Evolutionary conservation across 2,888 invertebrate species (phyloP).

Genomic region (Eueremaeus valkanovi): DNA sequence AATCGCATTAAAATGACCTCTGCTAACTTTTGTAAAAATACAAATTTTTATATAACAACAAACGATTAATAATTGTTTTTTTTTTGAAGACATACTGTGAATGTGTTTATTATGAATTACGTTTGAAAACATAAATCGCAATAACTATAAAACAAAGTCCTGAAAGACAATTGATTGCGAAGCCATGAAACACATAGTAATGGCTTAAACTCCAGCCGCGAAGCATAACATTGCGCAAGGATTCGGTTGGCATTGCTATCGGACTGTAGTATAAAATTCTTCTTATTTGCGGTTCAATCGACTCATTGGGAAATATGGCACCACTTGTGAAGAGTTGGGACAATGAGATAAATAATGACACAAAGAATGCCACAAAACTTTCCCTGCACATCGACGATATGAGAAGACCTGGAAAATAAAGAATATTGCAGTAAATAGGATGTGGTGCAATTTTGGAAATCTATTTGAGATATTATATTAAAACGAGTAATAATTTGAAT

Average conservation of each 20-base stretch:
- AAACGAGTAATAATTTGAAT: too few species aligned
- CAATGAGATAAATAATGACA: conserved; percentile 25
- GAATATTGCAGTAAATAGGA: neutral
- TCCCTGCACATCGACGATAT: conserved; percentile 29
- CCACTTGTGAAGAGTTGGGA: conserved; percentile 34
- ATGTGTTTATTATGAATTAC: neutral
- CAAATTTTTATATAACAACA: too few species aligned
- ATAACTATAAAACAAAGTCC: neutral
- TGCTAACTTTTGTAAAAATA: too few species aligned
- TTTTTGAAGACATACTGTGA: too few species aligned
- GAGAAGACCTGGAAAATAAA: conserved; percentile 15
- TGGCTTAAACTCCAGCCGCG: conserved; percentile 29
- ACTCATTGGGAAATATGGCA: conserved; percentile 26
- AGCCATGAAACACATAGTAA: conserved; percentile 13
- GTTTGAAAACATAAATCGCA: conserved; percentile 32
- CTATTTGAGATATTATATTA: too few species aligned
- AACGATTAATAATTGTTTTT: too few species aligned
- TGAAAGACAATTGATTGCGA: neutral
- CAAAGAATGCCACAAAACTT: conserved; percentile 34
- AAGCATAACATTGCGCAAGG: conserved; percentile 35
- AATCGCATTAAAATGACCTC: too few species aligned
- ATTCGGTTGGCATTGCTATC: conserved; percentile 25
- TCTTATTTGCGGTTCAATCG: neutral
- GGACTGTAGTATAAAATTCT: neutral
- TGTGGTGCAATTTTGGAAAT: too few species aligned